phyloP scores from a whole-genome alignment of 92 coral and sea anemone species.

The Epizoanthus fatuus region DNA sequence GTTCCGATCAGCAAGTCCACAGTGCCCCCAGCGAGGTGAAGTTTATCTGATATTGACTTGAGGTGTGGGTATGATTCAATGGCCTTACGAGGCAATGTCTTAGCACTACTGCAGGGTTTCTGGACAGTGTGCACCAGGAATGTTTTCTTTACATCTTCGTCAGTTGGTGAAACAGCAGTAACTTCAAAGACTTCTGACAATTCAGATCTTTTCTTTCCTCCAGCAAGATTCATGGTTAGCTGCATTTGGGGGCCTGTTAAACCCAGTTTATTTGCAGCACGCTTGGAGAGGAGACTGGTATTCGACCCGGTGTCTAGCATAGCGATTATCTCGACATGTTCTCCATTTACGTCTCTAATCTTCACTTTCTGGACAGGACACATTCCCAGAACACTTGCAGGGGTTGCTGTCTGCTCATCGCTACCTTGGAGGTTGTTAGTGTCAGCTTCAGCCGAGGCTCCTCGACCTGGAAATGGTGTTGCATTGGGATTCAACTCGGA shows the following conservation, averaged over 20 bases:
- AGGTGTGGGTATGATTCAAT: constrained; percentile 52
- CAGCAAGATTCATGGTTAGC: constrained; percentile 79
- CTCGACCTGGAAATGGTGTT: too few species aligned
- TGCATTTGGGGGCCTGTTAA: constrained; percentile 62
- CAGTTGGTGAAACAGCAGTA: constrained; percentile 61
- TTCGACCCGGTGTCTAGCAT: constrained; percentile 72
- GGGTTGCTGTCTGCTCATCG: constrained; percentile 17
- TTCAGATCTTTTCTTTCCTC: constrained; percentile 71
- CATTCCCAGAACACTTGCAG: constrained; percentile 46
- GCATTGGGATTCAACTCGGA: constrained; percentile 12
- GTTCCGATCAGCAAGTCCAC: constrained; percentile 72
- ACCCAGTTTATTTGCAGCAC: constrained; percentile 52
- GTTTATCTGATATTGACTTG: constrained; percentile 36
- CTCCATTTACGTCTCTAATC: constrained; percentile 54
- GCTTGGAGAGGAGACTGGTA: constrained; percentile 66
- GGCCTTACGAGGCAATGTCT: constrained; percentile 57
- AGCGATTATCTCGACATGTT: constrained; percentile 59
- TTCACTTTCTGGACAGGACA: constrained; percentile 78
- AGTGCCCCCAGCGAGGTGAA: constrained; percentile 66
- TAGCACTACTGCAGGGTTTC: constrained; percentile 77
- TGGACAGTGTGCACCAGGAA: constrained; percentile 72
- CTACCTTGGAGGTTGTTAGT: constrained; percentile 37
- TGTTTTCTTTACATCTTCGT: constrained; percentile 59
- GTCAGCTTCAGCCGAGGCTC: constrained; percentile 1
- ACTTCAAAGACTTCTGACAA: constrained; percentile 60